Evolutionary conservation across 1,140 invertebrate species (phyloP), one percentile per base, ranked within the genome.

Genomic region (Polyergus mexicanus): DNA sequence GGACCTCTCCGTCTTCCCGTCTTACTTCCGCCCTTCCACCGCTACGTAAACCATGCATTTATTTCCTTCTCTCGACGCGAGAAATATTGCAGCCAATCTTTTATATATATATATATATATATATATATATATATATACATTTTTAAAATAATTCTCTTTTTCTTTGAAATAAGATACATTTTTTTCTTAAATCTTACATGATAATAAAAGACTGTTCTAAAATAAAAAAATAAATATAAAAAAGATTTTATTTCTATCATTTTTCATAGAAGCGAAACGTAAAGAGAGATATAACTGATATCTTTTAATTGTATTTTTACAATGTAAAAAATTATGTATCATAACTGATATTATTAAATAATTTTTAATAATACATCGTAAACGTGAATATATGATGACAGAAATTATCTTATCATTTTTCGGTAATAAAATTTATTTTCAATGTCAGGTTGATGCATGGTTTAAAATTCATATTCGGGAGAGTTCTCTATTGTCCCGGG

Each of bases 41-140:
- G 25, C 51, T 60, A 62, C 32, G 66, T 74, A 74, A 71, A 47
- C 54, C 56, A 71, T 65, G 41, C 60, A 77, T 84, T 83, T 74
- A 83, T 62, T 60, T 60, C 32, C 56, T 44, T 83, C 54, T 58
- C 38, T 38, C 13, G 66, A 54, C 78, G 56, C 38, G 38, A 60
- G n/a, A 83, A 83, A 72, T 71, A 81, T 80, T 28, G 63, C 76
- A 10, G 25, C 22, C 54, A 32, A 81, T 83, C 60, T 81, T 74
- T 83, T 62, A 51, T 51, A 47, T 13, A 10, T 8, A 6, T 5
- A 38, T 38, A 3, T 38, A 38, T 60, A 51, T 51, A 51, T n/a
- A n/a, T n/a, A n/a, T 62, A 51, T 51, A 47, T 13, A 10, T 8
- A 13, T 3, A 13, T 38, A 83, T 19, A 58, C 68, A 72, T 72